Percentiles rank a stretch among this genome's conserved stretches.
Conservation (phyloP, 2,113 vertebrate species). For the Hucho hucho region DNA sequence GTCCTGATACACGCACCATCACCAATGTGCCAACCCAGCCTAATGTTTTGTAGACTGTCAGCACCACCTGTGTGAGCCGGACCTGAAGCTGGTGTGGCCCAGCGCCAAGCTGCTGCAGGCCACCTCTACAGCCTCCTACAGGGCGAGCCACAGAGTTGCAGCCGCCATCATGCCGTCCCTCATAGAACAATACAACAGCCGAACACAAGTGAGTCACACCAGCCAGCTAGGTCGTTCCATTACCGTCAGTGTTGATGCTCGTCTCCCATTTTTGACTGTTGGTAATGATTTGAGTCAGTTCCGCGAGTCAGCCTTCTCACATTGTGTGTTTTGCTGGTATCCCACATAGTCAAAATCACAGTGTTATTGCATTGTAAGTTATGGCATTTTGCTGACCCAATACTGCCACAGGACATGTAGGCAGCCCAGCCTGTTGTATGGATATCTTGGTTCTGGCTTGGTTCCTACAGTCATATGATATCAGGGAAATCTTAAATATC, state of each 20-base stretch:
- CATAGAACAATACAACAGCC: constrained; percentile 86
- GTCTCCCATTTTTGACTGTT: background rate
- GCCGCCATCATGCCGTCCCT: constrained; percentile 79
- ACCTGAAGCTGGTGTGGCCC: constrained; percentile 97
- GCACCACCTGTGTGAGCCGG: constrained; percentile 90
- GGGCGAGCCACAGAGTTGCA: constrained; percentile 77
- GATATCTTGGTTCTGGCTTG: too few species aligned
- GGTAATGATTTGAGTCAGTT: background rate
- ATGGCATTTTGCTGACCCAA: too few species aligned
- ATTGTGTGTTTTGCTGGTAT: too few species aligned
- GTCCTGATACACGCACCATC: too few species aligned
- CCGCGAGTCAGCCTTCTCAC: too few species aligned
- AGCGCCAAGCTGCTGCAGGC: constrained; percentile 96
- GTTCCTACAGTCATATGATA: too few species aligned
- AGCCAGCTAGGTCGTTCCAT: background rate
- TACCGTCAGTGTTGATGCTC: background rate
- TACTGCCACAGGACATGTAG: too few species aligned
- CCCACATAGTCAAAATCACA: too few species aligned
- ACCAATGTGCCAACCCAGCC: too few species aligned
- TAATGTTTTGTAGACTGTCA: constrained; percentile 80
- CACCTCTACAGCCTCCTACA: constrained; percentile 82
- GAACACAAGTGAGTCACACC: constrained; percentile 75
- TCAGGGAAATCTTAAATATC: background rate
- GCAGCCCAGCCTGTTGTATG: too few species aligned
- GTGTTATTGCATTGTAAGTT: too few species aligned